phyloP scores from a whole-genome alignment of 1,140 invertebrate genomes.

The Pachyrhynchus sulphureomaculatus region DNA sequence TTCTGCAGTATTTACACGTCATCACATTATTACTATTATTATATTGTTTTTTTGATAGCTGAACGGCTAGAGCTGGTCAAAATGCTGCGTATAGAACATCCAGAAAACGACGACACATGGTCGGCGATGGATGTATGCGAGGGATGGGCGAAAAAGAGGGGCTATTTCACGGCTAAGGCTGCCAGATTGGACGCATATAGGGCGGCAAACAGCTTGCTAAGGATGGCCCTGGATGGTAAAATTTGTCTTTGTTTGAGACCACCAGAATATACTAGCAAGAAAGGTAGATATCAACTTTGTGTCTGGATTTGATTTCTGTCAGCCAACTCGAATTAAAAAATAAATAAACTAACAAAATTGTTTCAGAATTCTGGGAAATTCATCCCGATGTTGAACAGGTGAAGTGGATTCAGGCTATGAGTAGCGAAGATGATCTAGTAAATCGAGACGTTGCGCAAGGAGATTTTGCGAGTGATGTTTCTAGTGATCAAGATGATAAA shows the following conservation, averaged over 20 bases:
- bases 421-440: constrained; percentile 40
- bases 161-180: constrained; percentile 82
- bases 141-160: constrained; percentile 86
- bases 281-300: too few species aligned
- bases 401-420: constrained; percentile 64
- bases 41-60: too few species aligned
- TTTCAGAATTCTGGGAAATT: constrained; percentile 54
- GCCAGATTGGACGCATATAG: constrained; percentile 84
- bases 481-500: background rate
- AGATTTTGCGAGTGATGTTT: background rate
- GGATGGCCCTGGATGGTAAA: constrained; percentile 84
- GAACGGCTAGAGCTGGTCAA: constrained; percentile 77
- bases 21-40: too few species aligned
- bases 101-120: constrained; percentile 75
- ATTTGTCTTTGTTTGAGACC: constrained; percentile 81
- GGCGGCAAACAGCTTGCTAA: constrained; percentile 85
- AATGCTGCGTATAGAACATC: constrained; percentile 77
- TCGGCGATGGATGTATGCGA: constrained; percentile 90
- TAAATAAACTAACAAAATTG: too few species aligned
- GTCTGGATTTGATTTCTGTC: too few species aligned
- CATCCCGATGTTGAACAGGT: constrained; percentile 62
- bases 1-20: too few species aligned
- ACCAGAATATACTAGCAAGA: constrained; percentile 61
- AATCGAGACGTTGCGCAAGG: too few species aligned
- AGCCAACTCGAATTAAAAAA: too few species aligned